A percentile compares a stretch with the other conserved stretches of the same genome.
Conservation (phyloP, 2,113 vertebrate species). For the Xyrauchen texanus region DNA sequence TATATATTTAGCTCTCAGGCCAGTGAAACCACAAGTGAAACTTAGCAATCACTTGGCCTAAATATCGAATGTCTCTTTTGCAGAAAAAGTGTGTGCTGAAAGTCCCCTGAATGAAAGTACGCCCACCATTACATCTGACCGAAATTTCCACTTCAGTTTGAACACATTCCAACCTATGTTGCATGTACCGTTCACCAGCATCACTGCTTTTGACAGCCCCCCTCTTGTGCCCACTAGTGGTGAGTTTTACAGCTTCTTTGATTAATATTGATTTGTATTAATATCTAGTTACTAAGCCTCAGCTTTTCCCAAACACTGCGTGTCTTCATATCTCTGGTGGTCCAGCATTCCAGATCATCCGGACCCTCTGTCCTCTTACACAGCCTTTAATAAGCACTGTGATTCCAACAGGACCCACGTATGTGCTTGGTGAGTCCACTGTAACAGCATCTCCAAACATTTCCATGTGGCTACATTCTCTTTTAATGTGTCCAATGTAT, state of each 20-base stretch:
- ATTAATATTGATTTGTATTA: not conserved
- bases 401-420: slow-evolving; percentile 49
- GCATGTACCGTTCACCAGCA: slow-evolving; percentile 26
- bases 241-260: not conserved
- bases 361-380: slow-evolving; percentile 47
- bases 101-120: not conserved
- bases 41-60: too few relatives aligned
- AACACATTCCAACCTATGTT: slow-evolving; percentile 8
- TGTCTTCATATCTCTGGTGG: not conserved
- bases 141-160: not conserved
- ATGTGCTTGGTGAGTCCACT: slow-evolving; percentile 52
- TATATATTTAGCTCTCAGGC: not conserved
- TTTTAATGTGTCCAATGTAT: not conserved
- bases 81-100: not conserved
- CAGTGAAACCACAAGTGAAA: not conserved
- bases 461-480: not conserved
- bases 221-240: slow-evolving; percentile 32
- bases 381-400: slow-evolving; percentile 52
- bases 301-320: not conserved
- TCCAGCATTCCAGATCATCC: slow-evolving; percentile 62
- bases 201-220: slow-evolving; percentile 6
- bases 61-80: not conserved
- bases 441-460: not conserved
- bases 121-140: not conserved
- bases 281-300: not conserved